These are phyloP conservation scores for Torymus texanus DNA, from an alignment of 2,888 invertebrate genomes.

Conservation along the genomic window DNA sequence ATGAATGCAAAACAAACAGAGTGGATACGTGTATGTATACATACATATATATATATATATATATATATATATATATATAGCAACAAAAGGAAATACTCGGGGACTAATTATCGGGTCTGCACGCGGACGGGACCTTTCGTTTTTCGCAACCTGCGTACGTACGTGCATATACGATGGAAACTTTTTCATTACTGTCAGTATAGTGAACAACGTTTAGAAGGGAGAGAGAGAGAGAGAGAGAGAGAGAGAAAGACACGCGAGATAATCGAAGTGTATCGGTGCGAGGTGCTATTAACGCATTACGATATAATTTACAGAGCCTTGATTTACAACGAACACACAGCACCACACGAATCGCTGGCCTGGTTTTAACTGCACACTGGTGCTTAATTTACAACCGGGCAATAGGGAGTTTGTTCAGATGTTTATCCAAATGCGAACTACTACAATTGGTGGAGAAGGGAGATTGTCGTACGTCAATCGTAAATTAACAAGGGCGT, in stretches of 20 bases:
- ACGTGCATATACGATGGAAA: background rate
- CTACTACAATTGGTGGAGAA: constrained; percentile 14
- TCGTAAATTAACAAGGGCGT: constrained; percentile 19
- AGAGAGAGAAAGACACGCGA: background rate
- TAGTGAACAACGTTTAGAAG: constrained; percentile 1
- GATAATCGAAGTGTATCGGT: constrained; percentile 13
- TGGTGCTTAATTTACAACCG: constrained; percentile 23
- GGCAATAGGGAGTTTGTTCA: background rate
- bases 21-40: too few species aligned
- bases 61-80: too few species aligned
- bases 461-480: background rate
- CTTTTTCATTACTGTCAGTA: constrained; percentile 14
- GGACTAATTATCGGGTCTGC: constrained; percentile 1
- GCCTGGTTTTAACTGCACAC: background rate
- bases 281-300: constrained; percentile 31
- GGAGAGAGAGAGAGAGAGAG: background rate
- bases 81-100: too few species aligned
- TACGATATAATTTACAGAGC: constrained; percentile 44
- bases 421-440: background rate
- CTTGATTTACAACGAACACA: constrained; percentile 33
- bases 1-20: too few species aligned
- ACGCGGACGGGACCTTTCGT: constrained; percentile 36
- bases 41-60: too few species aligned
- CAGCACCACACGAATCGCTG: background rate
- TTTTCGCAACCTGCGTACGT: constrained; percentile 42